These are phyloP conservation scores for Leptothorax acervorum DNA, from an alignment of 2,888 invertebrate species.

Conservation along the genomic window DNA sequence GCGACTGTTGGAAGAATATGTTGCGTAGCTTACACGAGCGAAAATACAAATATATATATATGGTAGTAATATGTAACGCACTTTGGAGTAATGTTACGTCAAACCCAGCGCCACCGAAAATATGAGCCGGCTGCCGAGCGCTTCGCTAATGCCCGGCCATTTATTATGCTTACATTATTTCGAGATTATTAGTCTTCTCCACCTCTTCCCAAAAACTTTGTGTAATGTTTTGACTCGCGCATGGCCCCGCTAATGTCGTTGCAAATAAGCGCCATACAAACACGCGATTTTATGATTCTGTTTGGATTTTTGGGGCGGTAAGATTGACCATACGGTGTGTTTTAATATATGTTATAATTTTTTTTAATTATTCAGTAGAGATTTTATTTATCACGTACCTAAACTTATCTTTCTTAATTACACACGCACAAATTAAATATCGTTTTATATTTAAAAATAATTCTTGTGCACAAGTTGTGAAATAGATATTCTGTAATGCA, in stretches of 20 bases:
- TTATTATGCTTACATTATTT: constrained; percentile 85
- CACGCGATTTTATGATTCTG: constrained; percentile 28
- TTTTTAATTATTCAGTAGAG: neutral
- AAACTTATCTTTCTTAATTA: neutral
- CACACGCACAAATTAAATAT: neutral
- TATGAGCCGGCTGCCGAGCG: constrained; percentile 84
- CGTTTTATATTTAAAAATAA: neutral
- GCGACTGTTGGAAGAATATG: constrained; percentile 64
- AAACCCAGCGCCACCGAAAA: constrained; percentile 85
- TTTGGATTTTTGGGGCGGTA: constrained; percentile 9
- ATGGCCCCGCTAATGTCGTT: constrained; percentile 68
- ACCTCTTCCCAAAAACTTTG: constrained; percentile 77
- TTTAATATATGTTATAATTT: neutral
- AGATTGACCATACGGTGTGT: neutral
- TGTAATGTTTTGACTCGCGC: constrained; percentile 78
- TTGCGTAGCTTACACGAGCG: constrained; percentile 44
- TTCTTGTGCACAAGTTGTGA: neutral
- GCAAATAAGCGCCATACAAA: constrained; percentile 58
- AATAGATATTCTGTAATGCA: neutral
- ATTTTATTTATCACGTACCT: neutral
- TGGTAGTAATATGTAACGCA: constrained; percentile 83
- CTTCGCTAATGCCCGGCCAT: constrained; percentile 83
- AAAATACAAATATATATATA: constrained; percentile 63
- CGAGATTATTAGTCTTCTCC: constrained; percentile 84
- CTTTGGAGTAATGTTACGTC: constrained; percentile 85